These are phyloP conservation scores for Eilema griseolum DNA, from an alignment of 2,888 invertebrate species.

Conservation along the genomic window DNA sequence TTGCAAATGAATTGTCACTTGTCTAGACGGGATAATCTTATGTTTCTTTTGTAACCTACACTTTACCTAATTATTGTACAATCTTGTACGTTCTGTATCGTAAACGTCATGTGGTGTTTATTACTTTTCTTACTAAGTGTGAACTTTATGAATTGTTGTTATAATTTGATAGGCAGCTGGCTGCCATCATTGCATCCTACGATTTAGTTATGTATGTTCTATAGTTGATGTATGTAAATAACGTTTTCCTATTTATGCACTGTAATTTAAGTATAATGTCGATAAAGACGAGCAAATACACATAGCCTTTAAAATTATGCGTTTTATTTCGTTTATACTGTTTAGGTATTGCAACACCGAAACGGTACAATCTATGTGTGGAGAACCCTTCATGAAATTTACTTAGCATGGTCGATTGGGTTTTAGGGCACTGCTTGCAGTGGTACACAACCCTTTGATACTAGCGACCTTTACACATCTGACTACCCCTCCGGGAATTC, in stretches of 20 bases:
- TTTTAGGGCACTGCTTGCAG: no score
- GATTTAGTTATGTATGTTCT: constrained; percentile 41
- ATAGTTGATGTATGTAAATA: constrained; percentile 73
- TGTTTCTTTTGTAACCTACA: background rate
- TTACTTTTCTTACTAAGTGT: constrained; percentile 44
- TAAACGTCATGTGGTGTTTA: constrained; percentile 12
- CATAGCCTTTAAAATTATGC: constrained; percentile 61
- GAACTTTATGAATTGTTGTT: constrained; percentile 25
- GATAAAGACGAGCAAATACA: constrained; percentile 74
- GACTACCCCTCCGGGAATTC: no score
- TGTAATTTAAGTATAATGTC: constrained; percentile 70
- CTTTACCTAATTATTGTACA: background rate
- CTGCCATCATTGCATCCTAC: constrained; percentile 38
- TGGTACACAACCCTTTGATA: no score
- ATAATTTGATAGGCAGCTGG: constrained; percentile 44
- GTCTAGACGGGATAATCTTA: no score
- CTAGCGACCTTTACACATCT: no score
- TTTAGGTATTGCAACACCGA: no score
- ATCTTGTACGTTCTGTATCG: background rate
- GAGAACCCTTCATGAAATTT: background rate
- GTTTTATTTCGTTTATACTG: constrained; percentile 59
- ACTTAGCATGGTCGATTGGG: background rate
- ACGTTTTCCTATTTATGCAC: constrained; percentile 84
- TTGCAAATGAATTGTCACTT: no score
- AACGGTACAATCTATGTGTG: no score